Conservation (phyloP, 1,140 invertebrate genomes). For the Drosophila oshimai region DNA sequence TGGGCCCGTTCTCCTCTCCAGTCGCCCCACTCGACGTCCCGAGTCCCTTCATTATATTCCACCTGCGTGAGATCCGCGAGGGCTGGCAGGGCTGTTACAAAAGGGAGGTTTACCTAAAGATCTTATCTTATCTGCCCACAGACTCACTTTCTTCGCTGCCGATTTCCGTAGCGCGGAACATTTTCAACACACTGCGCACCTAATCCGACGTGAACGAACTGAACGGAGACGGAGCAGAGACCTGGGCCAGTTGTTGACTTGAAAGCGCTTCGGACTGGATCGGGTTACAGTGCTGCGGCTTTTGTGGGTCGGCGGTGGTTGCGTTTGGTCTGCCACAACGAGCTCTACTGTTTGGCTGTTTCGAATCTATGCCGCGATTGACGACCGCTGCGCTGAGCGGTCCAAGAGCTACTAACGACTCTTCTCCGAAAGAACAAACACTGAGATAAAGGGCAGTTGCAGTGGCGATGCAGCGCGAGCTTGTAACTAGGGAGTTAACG, state of each 20-base stretch:
- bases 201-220: slow-evolving; percentile 38
- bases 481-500: slow-evolving; percentile 31
- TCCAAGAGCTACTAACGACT: slow-evolving; percentile 42
- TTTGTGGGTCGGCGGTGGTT: slow-evolving; percentile 54
- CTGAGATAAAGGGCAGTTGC: slow-evolving; percentile 54
- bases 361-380: slow-evolving; percentile 19
- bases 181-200: slow-evolving; percentile 37
- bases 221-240: slow-evolving; percentile 3
- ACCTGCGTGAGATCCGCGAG: slow-evolving; percentile 56
- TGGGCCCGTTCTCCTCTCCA: slow-evolving; percentile 25
- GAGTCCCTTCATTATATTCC: slow-evolving; percentile 1
- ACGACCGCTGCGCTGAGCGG: slow-evolving; percentile 38
- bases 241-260: slow-evolving; percentile 19
- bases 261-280: slow-evolving; percentile 19
- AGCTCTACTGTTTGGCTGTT: slow-evolving; percentile 14
- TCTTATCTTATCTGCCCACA: slow-evolving; percentile 35
- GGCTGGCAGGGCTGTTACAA: slow-evolving; percentile 55
- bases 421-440: slow-evolving; percentile 52
- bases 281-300: slow-evolving; percentile 61
- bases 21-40: neutral
- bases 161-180: slow-evolving; percentile 77
- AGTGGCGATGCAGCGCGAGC: slow-evolving; percentile 25
- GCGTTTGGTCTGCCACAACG: slow-evolving; percentile 27
- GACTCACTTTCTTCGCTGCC: slow-evolving; percentile 80
- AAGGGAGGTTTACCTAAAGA: neutral